Evolutionary conservation across 1,140 invertebrate genomes (phyloP).

Genomic region (Dendrolimus punctatus): DNA sequence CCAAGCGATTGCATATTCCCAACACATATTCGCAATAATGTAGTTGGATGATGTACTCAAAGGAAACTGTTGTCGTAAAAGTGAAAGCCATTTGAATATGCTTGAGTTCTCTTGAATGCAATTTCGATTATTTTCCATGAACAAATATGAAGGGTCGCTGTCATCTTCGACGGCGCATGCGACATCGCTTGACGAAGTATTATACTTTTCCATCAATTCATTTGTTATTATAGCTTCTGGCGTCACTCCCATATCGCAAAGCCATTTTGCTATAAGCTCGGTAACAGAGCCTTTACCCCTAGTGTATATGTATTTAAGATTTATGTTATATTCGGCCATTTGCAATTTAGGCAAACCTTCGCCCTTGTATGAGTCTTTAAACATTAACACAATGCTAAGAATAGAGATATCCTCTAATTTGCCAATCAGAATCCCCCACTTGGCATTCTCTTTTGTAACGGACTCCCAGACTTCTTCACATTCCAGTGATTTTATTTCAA

Average conservation of each 20-base stretch:
- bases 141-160: constrained; percentile 34
- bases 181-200: constrained; percentile 16
- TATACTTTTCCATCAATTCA: constrained; percentile 42
- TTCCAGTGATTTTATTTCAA: constrained; percentile 45
- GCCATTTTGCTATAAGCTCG: constrained; percentile 87
- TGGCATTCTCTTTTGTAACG: constrained; percentile 86
- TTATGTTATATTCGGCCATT: constrained; percentile 77
- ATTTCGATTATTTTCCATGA: constrained; percentile 41
- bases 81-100: constrained; percentile 73
- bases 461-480: constrained; percentile 86
- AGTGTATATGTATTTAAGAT: constrained; percentile 81
- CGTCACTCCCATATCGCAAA: constrained; percentile 79
- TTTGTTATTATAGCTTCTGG: constrained; percentile 68
- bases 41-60: constrained; percentile 86
- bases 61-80: constrained; percentile 85
- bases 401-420: constrained; percentile 92
- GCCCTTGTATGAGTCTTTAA: constrained; percentile 56
- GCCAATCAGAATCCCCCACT: constrained; percentile 88
- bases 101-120: constrained; percentile 49
- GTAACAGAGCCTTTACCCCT: constrained; percentile 89
- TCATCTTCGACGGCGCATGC: constrained; percentile 21
- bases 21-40: constrained; percentile 88
- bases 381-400: constrained; percentile 80
- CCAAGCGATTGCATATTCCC: constrained; percentile 92
- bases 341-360: constrained; percentile 71